Base-by-base conservation (phyloP, 2,797 vertebrate species). In the Typhlichthys eigenmanni region DNA sequence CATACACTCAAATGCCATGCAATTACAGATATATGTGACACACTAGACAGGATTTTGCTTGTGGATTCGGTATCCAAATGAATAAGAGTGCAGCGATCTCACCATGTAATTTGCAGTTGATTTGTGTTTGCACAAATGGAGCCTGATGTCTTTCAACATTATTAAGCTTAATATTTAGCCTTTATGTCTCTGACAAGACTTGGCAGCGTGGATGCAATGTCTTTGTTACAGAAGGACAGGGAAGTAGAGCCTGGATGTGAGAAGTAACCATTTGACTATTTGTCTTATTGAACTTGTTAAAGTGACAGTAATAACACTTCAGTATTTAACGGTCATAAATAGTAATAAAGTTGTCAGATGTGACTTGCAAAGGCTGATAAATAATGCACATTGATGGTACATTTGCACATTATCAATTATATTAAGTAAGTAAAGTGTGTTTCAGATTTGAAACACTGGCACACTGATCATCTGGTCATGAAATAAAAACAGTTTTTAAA, bases 1-100 rank as follows among this genome's bases (percentile, higher is more conserved):
- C 74, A 71, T 14, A 59, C 73, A 80, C 49, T 47, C 64, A 51
- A 65, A 32, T 69, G 83, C 85, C 82, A 86, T 85, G 74, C 90
- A 90, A 90, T 85, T 87, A 87, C 84, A 89, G 76, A 88, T 85
- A 81, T 85, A 83, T 81, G 79, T 91, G 88, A 90, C 88, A 88
- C 86, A 79, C 83, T 81, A 82, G 79, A 81, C 78, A 82, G 72
- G 89, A 86, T 76, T 88, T 78, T 78, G 84, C 73, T 58, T 71
- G 60, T 64, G 64, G 79, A 79, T 81, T 89, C 80, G 81, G 72
- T 82, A 85, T 74, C 85, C 83, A 86, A 87, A 85, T 74, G 75
- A 85, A 74, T 71, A 68, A 79, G 76, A 86, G 86, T 81, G 84
- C 82, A 83, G 75, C 55, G 75, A 85, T 76, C 80, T 85, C 85